These are phyloP conservation scores for Aurelia sp. DNA, from an alignment of 30 jellyfish, hydroid and myxozoan species.

Conservation along the genomic window DNA sequence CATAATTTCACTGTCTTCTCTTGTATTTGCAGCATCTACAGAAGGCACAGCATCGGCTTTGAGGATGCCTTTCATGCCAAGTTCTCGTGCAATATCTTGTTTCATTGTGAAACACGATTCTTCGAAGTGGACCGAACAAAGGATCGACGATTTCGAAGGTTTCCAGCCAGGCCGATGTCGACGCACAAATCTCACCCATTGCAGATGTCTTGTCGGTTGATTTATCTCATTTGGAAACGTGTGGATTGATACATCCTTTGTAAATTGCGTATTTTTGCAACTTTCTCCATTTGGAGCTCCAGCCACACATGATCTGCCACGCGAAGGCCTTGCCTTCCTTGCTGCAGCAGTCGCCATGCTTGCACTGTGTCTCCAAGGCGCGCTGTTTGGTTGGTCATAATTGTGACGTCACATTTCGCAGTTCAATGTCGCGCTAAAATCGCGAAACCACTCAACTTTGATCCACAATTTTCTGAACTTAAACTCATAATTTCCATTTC, in stretches of 20 bases:
- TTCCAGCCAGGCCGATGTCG: slow-evolving; percentile 34
- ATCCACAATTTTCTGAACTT: slow-evolving; percentile 10
- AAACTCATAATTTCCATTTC: neutral
- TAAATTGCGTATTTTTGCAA: slow-evolving; percentile 14
- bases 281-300: slow-evolving; percentile 39
- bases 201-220: slow-evolving; percentile 2
- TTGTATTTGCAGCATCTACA: slow-evolving; percentile 40
- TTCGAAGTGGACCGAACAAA: slow-evolving; percentile 41
- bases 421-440: slow-evolving; percentile 33
- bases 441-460: slow-evolving; percentile 26
- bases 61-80: slow-evolving; percentile 35
- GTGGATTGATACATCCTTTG: slow-evolving; percentile 11
- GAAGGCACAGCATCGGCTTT: slow-evolving; percentile 49
- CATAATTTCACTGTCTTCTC: slow-evolving; percentile 1
- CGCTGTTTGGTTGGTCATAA: slow-evolving; percentile 5
- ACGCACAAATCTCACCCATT: slow-evolving; percentile 21
- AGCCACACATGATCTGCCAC: slow-evolving; percentile 33
- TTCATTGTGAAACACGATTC: slow-evolving; percentile 22
- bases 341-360: slow-evolving; percentile 17
- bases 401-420: slow-evolving; percentile 18
- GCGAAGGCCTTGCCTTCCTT: neutral
- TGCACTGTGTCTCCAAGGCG: neutral
- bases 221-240: neutral
- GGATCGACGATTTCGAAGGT: neutral
- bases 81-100: slow-evolving; percentile 34